These are phyloP conservation scores for Monomorium pharaonis DNA, from an alignment of 1,140 invertebrate genomes.

Conservation along the genomic window DNA sequence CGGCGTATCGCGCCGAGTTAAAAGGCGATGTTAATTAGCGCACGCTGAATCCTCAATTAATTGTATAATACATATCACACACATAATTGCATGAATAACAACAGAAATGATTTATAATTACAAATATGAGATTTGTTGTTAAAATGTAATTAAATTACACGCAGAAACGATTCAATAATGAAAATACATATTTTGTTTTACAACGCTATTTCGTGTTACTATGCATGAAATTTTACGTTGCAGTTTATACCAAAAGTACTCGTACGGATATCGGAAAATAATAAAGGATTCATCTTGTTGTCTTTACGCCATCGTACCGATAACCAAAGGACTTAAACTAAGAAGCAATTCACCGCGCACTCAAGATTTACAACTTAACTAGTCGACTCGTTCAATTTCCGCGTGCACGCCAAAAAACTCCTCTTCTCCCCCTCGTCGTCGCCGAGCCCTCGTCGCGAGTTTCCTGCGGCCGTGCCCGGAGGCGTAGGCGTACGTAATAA, in stretches of 20 bases:
- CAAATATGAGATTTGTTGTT: background rate
- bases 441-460: slow-evolving; percentile 41
- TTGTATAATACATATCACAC: background rate
- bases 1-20: slow-evolving; percentile 9
- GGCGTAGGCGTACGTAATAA: slow-evolving; percentile 72
- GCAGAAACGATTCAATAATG: background rate
- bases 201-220: background rate
- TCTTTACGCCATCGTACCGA: background rate
- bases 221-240: background rate
- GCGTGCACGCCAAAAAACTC: slow-evolving; percentile 67
- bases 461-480: slow-evolving; percentile 62
- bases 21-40: slow-evolving; percentile 62
- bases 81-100: background rate
- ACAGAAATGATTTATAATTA: background rate
- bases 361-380: slow-evolving; percentile 69
- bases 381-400: slow-evolving; percentile 67
- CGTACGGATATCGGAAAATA: background rate
- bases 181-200: background rate
- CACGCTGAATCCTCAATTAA: slow-evolving; percentile 3
- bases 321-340: background rate
- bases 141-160: background rate
- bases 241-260: slow-evolving; percentile 1
- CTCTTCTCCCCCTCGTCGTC: slow-evolving; percentile 20
- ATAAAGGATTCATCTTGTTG: background rate
- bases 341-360: background rate